These are phyloP conservation scores for Halichondria panicea DNA, from an alignment of 37 sponge, comb jelly and placozoan genomes.

Conservation along the genomic window DNA sequence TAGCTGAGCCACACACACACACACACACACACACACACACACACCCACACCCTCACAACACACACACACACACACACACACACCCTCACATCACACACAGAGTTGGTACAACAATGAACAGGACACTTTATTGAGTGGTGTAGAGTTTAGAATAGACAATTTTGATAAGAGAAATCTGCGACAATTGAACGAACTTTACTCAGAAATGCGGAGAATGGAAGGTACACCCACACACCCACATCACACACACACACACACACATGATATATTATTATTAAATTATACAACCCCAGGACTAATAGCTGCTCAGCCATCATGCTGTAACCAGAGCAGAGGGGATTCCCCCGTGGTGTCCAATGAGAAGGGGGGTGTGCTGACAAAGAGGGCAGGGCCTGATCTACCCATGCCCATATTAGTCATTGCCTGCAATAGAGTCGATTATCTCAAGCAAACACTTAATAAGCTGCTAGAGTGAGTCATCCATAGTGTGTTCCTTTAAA, in stretches of 20 bases:
- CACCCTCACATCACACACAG: constrained; percentile 6
- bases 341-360: too few relatives aligned
- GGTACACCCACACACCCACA: too few relatives aligned
- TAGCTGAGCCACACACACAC: too few relatives aligned
- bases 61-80: too few relatives aligned
- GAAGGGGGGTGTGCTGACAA: too few relatives aligned
- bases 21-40: too few relatives aligned
- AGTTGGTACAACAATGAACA: constrained; percentile 18
- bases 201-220: constrained; percentile 31
- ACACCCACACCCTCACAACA: too few relatives aligned
- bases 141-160: constrained; percentile 53
- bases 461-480: constrained; percentile 45
- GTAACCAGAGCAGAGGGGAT: too few relatives aligned
- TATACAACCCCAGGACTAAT: background rate
- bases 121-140: constrained; percentile 1
- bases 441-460: constrained; percentile 56
- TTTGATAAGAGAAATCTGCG: constrained; percentile 51
- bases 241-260: background rate
- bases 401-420: constrained; percentile 77
- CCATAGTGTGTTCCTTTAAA: too few relatives aligned
- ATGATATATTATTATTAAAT: background rate
- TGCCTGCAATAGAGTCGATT: constrained; percentile 72
- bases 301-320: background rate
- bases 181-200: constrained; percentile 44
- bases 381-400: too few relatives aligned